A percentile compares a stretch with the other conserved stretches of the same genome.
These are phyloP conservation scores for Eutolmus rufibarbis DNA, from an alignment of 2,888 invertebrate genomes.

Conservation along the genomic window DNA sequence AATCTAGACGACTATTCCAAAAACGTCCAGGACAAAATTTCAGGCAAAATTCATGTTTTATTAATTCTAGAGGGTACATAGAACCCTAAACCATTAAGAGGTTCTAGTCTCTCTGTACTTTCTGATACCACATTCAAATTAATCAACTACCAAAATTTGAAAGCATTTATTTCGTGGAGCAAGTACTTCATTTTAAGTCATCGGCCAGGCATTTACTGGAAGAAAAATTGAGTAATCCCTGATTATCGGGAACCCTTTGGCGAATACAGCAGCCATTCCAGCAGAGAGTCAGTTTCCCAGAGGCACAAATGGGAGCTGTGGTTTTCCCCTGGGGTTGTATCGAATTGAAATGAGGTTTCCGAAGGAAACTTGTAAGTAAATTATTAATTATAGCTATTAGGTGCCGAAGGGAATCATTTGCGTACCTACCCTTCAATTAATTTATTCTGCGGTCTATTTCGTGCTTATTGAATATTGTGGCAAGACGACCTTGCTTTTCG, in stretches of 20 bases:
- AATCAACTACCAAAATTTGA: neutral
- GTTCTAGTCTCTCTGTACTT: neutral
- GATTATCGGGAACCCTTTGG: neutral
- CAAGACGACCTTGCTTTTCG: neutral
- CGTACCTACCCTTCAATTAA: constrained; percentile 5
- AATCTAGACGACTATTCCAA: no score
- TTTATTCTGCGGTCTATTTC: constrained; percentile 11
- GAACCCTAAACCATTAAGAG: neutral
- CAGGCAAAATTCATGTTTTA: no score
- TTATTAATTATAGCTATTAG: constrained; percentile 24
- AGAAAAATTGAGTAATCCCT: constrained; percentile 9
- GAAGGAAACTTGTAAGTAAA: constrained; percentile 12
- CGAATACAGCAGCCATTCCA: neutral
- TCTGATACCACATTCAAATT: neutral
- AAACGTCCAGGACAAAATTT: no score
- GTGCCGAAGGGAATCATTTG: constrained; percentile 14
- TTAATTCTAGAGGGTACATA: no score
- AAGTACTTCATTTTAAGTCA: neutral
- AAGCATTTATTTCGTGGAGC: neutral
- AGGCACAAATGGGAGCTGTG: constrained; percentile 17
- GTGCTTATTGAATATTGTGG: constrained; percentile 3
- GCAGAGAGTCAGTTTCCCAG: neutral
- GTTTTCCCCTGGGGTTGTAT: constrained; percentile 7
- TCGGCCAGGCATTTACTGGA: neutral
- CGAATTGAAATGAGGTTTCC: neutral